A percentile compares a stretch with the other conserved stretches of the same genome.
phyloP scores from a whole-genome alignment of 2,888 invertebrate species.

The Callyntrura sp. region DNA sequence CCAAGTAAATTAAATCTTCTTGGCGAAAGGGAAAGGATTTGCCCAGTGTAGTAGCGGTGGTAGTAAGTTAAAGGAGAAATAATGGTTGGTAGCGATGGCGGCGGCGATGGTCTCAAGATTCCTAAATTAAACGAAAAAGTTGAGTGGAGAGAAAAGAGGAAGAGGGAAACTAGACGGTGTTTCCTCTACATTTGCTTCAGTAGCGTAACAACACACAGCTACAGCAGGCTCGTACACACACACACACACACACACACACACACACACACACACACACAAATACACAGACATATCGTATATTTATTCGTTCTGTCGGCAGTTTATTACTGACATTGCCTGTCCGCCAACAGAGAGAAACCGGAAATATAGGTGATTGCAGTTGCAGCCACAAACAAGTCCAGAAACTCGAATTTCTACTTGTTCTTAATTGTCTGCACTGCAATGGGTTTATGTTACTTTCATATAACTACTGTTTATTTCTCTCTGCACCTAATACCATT shows the following conservation, averaged over 20 bases:
- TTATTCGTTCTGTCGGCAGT: background rate
- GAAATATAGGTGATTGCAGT: background rate
- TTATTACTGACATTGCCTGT: conserved; percentile 13
- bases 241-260: background rate
- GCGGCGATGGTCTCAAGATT: background rate
- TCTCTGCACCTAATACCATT: background rate
- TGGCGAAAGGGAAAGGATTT: conserved; percentile 3
- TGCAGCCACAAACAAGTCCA: background rate
- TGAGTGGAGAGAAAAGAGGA: background rate
- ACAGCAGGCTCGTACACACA: background rate
- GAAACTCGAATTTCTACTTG: background rate
- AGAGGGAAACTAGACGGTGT: conserved; percentile 4
- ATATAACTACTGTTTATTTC: background rate
- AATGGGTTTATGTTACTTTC: background rate
- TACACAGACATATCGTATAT: background rate
- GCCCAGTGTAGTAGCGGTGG: background rate
- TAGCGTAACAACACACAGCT: background rate
- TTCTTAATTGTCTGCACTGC: background rate
- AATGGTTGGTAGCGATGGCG: background rate
- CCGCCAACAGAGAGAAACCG: background rate
- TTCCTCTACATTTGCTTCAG: conserved; percentile 3
- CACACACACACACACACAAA: background rate
- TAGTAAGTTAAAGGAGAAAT: background rate
- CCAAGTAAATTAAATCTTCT: conserved; percentile 26
- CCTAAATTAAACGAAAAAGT: conserved; percentile 40